phyloP scores from a whole-genome alignment of 1,140 invertebrate species.

The Leptopilina clavipes region DNA sequence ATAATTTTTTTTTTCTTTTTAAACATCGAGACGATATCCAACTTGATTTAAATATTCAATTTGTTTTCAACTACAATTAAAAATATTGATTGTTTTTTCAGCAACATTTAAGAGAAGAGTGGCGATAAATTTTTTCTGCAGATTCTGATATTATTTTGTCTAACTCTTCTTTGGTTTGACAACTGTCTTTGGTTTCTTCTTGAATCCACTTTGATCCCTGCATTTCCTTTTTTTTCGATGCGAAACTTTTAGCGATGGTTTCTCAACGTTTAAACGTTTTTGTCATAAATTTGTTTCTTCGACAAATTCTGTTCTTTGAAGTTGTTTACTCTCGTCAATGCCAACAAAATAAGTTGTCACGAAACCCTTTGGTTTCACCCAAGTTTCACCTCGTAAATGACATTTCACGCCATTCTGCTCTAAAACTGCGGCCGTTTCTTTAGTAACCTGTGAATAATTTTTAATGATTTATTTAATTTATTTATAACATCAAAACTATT shows the following conservation, averaged over 20 bases:
- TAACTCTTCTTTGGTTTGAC: slow-evolving; percentile 31
- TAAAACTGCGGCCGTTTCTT: slow-evolving; percentile 82
- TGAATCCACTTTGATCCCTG: slow-evolving; percentile 27
- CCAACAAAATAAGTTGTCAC: slow-evolving; percentile 85
- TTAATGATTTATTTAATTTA: not conserved
- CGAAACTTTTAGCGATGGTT: not conserved
- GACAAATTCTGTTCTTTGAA: slow-evolving; percentile 53
- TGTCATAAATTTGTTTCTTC: slow-evolving; percentile 66
- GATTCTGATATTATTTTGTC: not conserved
- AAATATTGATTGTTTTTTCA: not conserved
- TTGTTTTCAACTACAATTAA: not conserved
- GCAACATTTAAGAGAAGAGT: slow-evolving; percentile 4
- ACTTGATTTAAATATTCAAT: not conserved
- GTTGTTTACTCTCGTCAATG: slow-evolving; percentile 76
- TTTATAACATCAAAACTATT: too few species aligned
- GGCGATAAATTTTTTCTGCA: too few species aligned
- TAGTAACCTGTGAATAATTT: slow-evolving; percentile 77
- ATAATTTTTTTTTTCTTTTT: too few species aligned
- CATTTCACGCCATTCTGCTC: slow-evolving; percentile 82
- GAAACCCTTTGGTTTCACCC: slow-evolving; percentile 85
- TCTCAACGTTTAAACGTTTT: slow-evolving; percentile 23
- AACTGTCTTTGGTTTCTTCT: slow-evolving; percentile 20
- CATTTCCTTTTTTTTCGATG: slow-evolving; percentile 17
- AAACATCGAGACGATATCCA: not conserved
- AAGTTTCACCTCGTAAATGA: slow-evolving; percentile 81